Evolutionary conservation across 2,797 vertebrate species (phyloP), one percentile per base, ranked within the genome.

Genomic region (Chaetodon trifasciatus): DNA sequence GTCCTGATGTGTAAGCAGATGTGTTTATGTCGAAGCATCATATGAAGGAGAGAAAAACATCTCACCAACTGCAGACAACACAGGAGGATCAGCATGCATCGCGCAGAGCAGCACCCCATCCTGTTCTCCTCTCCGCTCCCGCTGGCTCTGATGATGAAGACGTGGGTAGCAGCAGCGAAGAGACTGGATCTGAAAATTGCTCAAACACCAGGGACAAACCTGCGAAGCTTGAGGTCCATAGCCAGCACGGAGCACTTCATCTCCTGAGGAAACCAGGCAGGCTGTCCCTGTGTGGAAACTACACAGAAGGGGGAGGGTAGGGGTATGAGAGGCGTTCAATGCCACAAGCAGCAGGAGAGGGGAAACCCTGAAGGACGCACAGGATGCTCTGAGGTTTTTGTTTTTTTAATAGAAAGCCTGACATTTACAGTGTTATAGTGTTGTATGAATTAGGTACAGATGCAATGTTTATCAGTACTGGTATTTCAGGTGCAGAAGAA

Each of bases 1-100:
- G 66, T 3, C 49, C 28, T 76, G 75, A 57, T 70, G 24, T 63
- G 35, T 46, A 2, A 49, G n/a, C 73, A 70, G 28, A 72, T 75
- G 74, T 74, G 78, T 70, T 87, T 12, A 39, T 63, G 62, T 71
- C 17, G 2, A 62, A 78, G 79, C 74, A 85, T 81, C 86, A 68
- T 55, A 61, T 53, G 58, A 35, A 55, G 61, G n/a, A 78, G 37
- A 53, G 56, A 77, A 72, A 86, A 77, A 73, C 76, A 88, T 96
- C 97, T 97, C 91, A 98, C 97, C 97, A 98, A 84, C 96, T 98
- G 97, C 91, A 98, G 88, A 86, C 95, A 94, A 86, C 97, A 99
- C 89, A 99, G 94, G 88, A 97, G 95, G 86, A 97, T 95, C 76
- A 99, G 92, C 78, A 94, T 93, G 90, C 97, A 97, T 80, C 97